Evolutionary conservation across 92 coral and sea anemone species (phyloP).

Genomic region (Scolanthus callimorphus): DNA sequence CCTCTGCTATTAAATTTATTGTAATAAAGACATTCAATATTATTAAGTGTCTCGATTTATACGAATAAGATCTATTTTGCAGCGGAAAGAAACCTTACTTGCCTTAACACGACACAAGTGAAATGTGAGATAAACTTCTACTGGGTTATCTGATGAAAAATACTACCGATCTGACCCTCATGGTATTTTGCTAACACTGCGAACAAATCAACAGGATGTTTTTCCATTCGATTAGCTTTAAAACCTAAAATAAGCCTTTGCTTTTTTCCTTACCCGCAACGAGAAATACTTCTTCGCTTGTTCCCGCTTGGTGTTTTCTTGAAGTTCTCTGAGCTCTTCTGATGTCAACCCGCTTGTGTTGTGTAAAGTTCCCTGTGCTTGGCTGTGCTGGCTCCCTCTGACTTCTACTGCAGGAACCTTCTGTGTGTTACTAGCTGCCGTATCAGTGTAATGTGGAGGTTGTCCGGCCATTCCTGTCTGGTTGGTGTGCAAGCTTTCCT

Average conservation of each 20-base stretch:
- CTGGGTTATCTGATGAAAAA: too few relatives aligned
- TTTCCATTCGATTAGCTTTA: neutral
- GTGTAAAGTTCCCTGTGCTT: constrained; percentile 31
- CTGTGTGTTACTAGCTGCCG: neutral
- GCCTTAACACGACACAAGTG: too few relatives aligned
- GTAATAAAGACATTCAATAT: too few relatives aligned
- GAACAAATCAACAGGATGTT: too few relatives aligned
- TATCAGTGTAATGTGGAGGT: constrained; percentile 30
- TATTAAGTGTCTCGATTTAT: too few relatives aligned
- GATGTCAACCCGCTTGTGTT: constrained; percentile 21
- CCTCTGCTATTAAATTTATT: too few relatives aligned
- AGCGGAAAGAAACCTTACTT: too few relatives aligned
- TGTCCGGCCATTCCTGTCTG: constrained; percentile 4
- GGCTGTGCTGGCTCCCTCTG: constrained; percentile 34
- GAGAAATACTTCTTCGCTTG: constrained; percentile 90
- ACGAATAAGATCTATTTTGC: too few relatives aligned
- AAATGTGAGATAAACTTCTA: too few relatives aligned
- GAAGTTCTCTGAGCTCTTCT: constrained; percentile 55
- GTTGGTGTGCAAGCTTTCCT: constrained; percentile 5
- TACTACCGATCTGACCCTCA: too few relatives aligned
- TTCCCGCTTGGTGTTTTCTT: constrained; percentile 50
- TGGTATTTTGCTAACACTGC: too few relatives aligned
- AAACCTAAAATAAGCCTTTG: too few relatives aligned
- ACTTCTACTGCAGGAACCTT: constrained; percentile 60
- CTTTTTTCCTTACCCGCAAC: constrained; percentile 75